Evolutionary conservation across 2,113 vertebrate species (phyloP).

Genomic region (Albula glossodonta): DNA sequence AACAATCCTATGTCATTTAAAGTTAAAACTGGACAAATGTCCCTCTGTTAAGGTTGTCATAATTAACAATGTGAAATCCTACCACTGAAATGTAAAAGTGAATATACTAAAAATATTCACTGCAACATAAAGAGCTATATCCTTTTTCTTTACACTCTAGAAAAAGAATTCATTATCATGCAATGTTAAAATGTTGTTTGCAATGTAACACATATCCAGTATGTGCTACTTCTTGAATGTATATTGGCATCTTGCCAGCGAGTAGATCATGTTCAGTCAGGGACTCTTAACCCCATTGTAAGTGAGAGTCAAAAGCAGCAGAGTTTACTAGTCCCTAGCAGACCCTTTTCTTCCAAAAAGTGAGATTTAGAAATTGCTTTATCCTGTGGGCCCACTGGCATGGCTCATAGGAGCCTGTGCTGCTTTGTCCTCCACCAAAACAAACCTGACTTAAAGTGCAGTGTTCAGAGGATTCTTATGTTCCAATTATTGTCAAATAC

Average conservation of each 20-base stretch:
- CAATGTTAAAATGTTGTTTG: constrained; percentile 8
- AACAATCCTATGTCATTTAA: not conserved
- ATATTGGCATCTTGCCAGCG: not conserved
- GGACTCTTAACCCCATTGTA: too few relatives aligned
- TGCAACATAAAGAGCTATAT: not conserved
- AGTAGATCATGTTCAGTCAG: not conserved
- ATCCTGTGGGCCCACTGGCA: not conserved
- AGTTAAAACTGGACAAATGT: not conserved
- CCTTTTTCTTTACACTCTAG: not conserved
- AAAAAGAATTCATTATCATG: not conserved
- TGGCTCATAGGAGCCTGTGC: not conserved
- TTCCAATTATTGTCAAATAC: not conserved
- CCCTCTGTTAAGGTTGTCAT: constrained; percentile 19
- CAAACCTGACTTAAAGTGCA: not conserved
- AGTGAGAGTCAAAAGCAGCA: too few relatives aligned
- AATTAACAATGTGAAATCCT: constrained; percentile 14
- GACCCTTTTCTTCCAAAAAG: not conserved
- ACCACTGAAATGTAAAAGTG: not conserved
- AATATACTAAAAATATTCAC: not conserved
- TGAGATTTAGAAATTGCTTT: not conserved
- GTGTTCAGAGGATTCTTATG: not conserved
- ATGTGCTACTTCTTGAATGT: not conserved
- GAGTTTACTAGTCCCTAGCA: not conserved
- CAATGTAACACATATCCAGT: not conserved
- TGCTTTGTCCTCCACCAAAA: not conserved